Evolutionary conservation across 2,113 vertebrate genomes (phyloP), one percentile per base, ranked within the genome.

Genomic region (Aythya baeri): DNA sequence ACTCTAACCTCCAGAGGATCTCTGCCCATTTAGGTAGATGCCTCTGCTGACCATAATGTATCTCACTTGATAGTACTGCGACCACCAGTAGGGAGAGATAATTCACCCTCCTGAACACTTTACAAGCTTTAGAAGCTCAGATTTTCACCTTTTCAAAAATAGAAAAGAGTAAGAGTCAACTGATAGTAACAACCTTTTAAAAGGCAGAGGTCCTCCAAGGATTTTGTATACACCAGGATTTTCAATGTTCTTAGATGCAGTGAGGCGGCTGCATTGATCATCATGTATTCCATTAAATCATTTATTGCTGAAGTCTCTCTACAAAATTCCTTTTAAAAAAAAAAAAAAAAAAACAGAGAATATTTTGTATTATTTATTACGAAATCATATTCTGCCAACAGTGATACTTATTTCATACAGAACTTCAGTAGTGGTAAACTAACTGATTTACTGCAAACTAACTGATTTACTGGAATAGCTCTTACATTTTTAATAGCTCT

Each of bases 401-500:
- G 90, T 21, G 2, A 91, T 71, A 62, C 61, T 92, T 5, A 7
- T 52, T 94, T 92, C 89, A 76, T 72, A 91, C 63, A 79, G 88
- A 96, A 91, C 91, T 93, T 97, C 83, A 84, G 52, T 96, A 95
- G 95, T 75, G 71, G 79, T 96, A 96, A 97, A 97, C 96, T 94
- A 94, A 96, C 93, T 95, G 95, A 96, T 97, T 97, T 96, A 94
- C 89, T 90, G 91, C 81, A 93, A 96, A 96, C 86, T 94, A 92
- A 91, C 92, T 96, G 96, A 96, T 97, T 97, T 97, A 96, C 94
- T 83, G 91, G 75, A 95, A 91, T 91, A 84, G 92, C 67, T 96
- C 86, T 86, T 95, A 90, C 94, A 96, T 97, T 97, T 97, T 96
- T 96, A 97, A 97, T 93, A 94, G 89, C n/a, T 81, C 74, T 92